phyloP scores from a whole-genome alignment of 2,797 vertebrate genomes.

The Megaceryle alcyon region DNA sequence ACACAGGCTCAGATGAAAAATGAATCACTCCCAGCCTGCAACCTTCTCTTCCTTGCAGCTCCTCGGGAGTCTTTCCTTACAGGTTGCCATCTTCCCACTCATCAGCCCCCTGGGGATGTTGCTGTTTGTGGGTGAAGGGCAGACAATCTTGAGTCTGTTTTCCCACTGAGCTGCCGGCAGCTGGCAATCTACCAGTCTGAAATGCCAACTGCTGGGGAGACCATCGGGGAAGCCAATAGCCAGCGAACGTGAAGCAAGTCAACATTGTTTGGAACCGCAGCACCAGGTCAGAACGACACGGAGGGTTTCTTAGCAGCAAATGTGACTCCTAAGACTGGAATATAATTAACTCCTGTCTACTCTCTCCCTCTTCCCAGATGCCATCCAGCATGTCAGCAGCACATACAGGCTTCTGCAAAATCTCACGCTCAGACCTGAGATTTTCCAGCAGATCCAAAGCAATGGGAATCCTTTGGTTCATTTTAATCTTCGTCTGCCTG shows the following conservation, averaged over 20 bases:
- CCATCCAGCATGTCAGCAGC: not conserved
- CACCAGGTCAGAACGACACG: conserved; percentile 17
- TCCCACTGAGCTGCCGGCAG: not conserved
- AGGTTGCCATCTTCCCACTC: not conserved
- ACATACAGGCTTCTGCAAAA: not conserved
- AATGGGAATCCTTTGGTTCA: conserved; percentile 18
- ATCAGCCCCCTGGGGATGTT: not conserved
- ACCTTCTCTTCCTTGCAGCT: not conserved
- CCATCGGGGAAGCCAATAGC: not conserved
- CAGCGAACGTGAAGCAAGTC: not conserved
- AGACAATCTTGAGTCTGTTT: not conserved
- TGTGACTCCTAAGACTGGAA: not conserved
- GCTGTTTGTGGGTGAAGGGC: not conserved
- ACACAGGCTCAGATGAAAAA: not conserved
- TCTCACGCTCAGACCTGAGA: not conserved
- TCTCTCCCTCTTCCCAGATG: not conserved
- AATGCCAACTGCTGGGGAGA: not conserved
- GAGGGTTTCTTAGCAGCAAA: not conserved
- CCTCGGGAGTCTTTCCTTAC: not conserved
- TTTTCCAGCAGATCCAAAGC: conserved; percentile 12
- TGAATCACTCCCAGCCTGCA: not conserved
- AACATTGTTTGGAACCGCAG: not conserved
- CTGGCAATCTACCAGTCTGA: not conserved
- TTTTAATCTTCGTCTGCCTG: not conserved
- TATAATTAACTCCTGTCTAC: conserved; percentile 31